Percentiles rank a stretch among this genome's conserved stretches.
These are phyloP conservation scores for Therioaphis trifolii DNA, from an alignment of 2,888 invertebrate genomes.

Conservation along the genomic window DNA sequence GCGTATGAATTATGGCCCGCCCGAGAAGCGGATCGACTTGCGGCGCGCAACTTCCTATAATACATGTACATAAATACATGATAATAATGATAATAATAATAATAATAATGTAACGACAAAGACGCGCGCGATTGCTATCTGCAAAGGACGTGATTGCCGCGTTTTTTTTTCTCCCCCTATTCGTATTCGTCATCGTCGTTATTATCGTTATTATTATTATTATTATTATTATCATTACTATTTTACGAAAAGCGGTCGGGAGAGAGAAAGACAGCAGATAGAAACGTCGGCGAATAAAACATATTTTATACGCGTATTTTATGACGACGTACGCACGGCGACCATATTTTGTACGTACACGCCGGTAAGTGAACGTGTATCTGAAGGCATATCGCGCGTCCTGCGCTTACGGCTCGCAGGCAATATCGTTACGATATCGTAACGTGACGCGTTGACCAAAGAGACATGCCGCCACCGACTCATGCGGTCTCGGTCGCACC, in stretches of 20 bases:
- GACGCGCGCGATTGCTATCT: slow-evolving; percentile 25
- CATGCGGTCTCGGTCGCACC: too few relatives aligned
- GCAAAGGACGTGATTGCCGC: slow-evolving; percentile 27
- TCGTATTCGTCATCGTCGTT: neutral
- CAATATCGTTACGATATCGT: slow-evolving; percentile 12
- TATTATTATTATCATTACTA: slow-evolving; percentile 5
- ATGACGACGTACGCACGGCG: neutral
- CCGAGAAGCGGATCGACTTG: slow-evolving; percentile 20
- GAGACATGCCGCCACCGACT: slow-evolving; percentile 7
- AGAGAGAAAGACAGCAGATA: too few relatives aligned
- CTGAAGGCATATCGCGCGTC: neutral
- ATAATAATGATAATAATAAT: too few relatives aligned
- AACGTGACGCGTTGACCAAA: slow-evolving; percentile 31
- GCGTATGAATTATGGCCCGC: neutral
- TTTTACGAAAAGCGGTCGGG: too few relatives aligned
- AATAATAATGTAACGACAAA: too few relatives aligned
- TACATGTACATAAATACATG: slow-evolving; percentile 1
- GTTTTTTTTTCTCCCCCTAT: neutral
- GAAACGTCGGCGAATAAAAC: neutral
- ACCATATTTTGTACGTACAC: neutral
- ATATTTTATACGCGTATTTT: neutral
- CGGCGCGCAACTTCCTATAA: neutral
- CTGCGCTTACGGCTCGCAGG: neutral
- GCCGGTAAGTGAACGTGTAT: neutral
- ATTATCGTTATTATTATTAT: too few relatives aligned